Conservation (phyloP, 2,797 vertebrate species). For the Picus viridis region DNA sequence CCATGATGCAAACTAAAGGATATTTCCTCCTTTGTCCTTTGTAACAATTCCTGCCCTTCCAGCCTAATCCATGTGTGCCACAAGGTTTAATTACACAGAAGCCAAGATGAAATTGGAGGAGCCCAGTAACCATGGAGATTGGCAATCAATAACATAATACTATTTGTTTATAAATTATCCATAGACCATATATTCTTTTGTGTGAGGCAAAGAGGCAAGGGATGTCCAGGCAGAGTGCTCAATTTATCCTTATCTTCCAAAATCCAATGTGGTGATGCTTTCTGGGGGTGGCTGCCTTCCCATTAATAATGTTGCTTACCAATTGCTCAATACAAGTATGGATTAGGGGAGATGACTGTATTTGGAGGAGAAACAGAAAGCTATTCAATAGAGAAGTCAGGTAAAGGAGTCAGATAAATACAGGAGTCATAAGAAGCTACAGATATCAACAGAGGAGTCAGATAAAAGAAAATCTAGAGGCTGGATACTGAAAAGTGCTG, state of each 20-base stretch:
- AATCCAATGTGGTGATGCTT: conserved; percentile 6
- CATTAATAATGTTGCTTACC: background rate
- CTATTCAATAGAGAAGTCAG: background rate
- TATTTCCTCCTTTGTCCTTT: background rate
- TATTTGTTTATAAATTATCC: conserved; percentile 51
- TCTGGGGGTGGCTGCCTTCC: background rate
- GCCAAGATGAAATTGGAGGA: background rate
- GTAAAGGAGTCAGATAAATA: background rate
- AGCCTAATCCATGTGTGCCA: background rate
- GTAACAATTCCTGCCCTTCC: background rate
- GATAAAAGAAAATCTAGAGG: background rate
- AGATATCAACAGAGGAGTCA: background rate
- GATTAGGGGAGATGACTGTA: background rate
- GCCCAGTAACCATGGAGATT: conserved; percentile 41
- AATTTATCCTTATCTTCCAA: background rate
- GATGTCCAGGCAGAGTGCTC: background rate
- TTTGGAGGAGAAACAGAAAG: background rate
- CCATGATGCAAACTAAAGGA: background rate
- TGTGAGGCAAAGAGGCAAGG: background rate
- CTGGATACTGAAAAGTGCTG: background rate
- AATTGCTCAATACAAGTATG: background rate
- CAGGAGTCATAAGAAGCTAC: background rate
- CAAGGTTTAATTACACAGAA: background rate
- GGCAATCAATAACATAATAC: conserved; percentile 41
- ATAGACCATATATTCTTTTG: background rate